phyloP scores from a whole-genome alignment of 2,888 invertebrate species.

The Stenichneumon culpator region DNA sequence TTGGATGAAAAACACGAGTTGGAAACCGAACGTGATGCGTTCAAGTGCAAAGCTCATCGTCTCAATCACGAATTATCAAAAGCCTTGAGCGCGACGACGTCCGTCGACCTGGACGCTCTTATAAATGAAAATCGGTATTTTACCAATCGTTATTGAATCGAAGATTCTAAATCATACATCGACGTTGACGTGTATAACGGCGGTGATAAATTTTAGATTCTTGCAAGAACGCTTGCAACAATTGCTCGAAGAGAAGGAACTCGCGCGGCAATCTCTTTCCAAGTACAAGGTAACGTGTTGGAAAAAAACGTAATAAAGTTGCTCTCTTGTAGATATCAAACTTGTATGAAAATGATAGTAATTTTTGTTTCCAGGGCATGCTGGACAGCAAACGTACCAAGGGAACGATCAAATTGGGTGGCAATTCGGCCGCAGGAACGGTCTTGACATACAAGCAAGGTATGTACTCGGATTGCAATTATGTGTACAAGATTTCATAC shows the following conservation, averaged over 20 bases:
- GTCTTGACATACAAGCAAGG: constrained; percentile 94
- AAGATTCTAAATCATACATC: background rate
- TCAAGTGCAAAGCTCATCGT: constrained; percentile 93
- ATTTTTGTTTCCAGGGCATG: constrained; percentile 87
- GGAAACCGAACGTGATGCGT: constrained; percentile 92
- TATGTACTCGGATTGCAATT: constrained; percentile 76
- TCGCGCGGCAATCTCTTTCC: constrained; percentile 90
- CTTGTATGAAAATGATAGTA: background rate
- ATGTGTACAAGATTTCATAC: background rate
- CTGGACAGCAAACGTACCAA: constrained; percentile 91
- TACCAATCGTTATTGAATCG: background rate
- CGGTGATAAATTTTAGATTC: constrained; percentile 85
- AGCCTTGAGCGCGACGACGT: constrained; percentile 87
- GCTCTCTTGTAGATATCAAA: background rate
- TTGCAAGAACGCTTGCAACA: constrained; percentile 93
- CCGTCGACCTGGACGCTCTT: constrained; percentile 93
- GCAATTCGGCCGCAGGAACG: constrained; percentile 88
- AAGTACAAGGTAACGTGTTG: constrained; percentile 90
- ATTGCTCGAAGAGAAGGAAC: constrained; percentile 92
- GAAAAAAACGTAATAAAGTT: constrained; percentile 73
- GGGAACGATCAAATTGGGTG: constrained; percentile 89
- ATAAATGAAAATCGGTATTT: constrained; percentile 91
- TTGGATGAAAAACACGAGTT: constrained; percentile 95
- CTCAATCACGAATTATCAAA: constrained; percentile 93
- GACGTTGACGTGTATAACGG: background rate